Evolutionary conservation across 2,113 vertebrate genomes (phyloP), one percentile per base, ranked within the genome.

Genomic region (Helogale parvula): DNA sequence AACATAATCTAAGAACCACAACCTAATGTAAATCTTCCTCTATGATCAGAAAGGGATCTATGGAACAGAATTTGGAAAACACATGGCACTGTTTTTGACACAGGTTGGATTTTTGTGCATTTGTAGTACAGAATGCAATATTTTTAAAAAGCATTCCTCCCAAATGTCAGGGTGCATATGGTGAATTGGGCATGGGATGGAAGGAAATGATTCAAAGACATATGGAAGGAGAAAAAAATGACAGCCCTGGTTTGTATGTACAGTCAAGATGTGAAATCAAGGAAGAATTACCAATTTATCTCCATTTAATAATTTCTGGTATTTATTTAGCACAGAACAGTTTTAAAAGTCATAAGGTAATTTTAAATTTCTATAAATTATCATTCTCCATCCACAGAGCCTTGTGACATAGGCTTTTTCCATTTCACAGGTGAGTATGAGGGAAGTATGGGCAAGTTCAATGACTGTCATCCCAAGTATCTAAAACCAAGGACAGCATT

Each of bases 51-150:
- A 84, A 81, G 9, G 13, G 2, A 27, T n/a, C 52, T 29, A 41
- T 85, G 16, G 89, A 79, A 82, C 17, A 80, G 33, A 54, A 82
- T 94, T 69, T 69, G 29, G 31, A 92, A 94, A 96, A 88, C 19
- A 74, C 3, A 33, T 4, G 47, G 15, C 2, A 60, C 15, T 85
- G 5, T 68, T 77, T 84, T 80, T 50, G 25, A 74, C 1, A 35
- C 23, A 35, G 11, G 19, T 31, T 88, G 52, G n/a, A 29, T 63
- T 93, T 85, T 54, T 79, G 23, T 68, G 10, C 45, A 60, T 88
- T 66, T 88, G 14, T 41, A 54, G 7, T 60, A 45, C 4, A 77
- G 23, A 71, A 88, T 41, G 47, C 29, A 71, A 6, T 83, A 84
- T 90, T 92, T 87, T 41, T 13, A 52, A 80, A 86, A 87, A 41